phyloP scores from a whole-genome alignment of 1,140 invertebrate species.

The Oryctes rhinoceros region DNA sequence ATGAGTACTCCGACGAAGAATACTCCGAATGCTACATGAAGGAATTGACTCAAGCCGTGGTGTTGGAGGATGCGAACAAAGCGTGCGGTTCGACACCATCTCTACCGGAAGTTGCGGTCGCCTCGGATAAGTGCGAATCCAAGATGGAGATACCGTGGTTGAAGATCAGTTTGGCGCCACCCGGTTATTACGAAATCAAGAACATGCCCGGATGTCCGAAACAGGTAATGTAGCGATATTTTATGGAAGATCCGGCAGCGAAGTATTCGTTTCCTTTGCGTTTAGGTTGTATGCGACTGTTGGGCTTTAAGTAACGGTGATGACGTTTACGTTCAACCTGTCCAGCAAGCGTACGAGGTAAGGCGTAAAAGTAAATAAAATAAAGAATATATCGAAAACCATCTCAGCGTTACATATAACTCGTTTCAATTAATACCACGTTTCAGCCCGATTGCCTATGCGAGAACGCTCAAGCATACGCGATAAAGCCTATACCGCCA shows the following conservation, averaged over 20 bases:
- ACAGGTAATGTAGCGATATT: neutral
- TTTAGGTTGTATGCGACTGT: slow-evolving; percentile 32
- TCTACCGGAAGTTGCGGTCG: neutral
- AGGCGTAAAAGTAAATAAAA: neutral
- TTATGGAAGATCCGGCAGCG: neutral
- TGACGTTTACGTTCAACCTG: neutral
- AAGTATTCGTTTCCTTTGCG: neutral
- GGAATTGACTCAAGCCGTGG: neutral
- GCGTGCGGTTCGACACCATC: slow-evolving; percentile 4
- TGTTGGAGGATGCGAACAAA: neutral
- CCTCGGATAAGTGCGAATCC: slow-evolving; percentile 12
- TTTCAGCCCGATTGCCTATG: neutral
- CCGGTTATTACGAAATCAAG: slow-evolving; percentile 12
- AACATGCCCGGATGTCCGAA: neutral
- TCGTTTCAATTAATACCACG: no score
- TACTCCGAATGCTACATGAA: slow-evolving; percentile 12
- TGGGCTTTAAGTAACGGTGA: slow-evolving; percentile 16
- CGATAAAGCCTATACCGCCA: no score
- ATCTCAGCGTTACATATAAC: no score
- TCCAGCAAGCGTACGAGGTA: neutral
- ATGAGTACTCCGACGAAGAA: neutral
- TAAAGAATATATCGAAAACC: no score
- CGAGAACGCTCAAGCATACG: neutral
- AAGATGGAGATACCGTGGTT: slow-evolving; percentile 38
- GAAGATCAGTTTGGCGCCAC: slow-evolving; percentile 17